A percentile compares a stretch with the other conserved stretches of the same genome.
These are phyloP conservation scores for Leucoraja ocellata DNA, from an alignment of 2,797 vertebrate species.

Conservation along the genomic window DNA sequence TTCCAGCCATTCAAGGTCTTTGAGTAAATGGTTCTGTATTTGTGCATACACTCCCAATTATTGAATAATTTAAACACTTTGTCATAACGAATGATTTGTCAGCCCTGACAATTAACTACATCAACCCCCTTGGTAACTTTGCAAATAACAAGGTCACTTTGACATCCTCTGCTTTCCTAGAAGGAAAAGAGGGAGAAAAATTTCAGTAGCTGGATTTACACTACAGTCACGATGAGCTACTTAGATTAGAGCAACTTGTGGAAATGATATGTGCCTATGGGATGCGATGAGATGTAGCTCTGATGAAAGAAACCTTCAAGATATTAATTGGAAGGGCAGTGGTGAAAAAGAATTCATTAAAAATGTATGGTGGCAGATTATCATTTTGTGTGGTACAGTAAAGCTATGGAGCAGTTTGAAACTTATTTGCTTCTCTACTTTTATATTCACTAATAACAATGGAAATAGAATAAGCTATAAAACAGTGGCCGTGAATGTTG, in stretches of 20 bases:
- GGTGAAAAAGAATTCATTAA: not conserved
- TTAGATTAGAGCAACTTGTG: not conserved
- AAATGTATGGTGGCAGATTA: not conserved
- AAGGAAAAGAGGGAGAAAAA: not conserved
- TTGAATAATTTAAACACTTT: not conserved
- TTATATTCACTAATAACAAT: not conserved
- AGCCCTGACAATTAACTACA: not conserved
- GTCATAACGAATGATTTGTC: not conserved
- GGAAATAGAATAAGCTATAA: not conserved
- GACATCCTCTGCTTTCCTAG: not conserved
- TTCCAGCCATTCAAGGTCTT: not conserved
- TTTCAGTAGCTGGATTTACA: constrained; percentile 13
- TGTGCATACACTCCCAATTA: not conserved
- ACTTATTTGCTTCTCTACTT: not conserved
- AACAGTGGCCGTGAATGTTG: too few species aligned
- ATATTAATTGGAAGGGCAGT: not conserved
- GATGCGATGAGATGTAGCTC: constrained; percentile 10
- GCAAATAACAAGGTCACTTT: constrained; percentile 27
- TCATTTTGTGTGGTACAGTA: not conserved
- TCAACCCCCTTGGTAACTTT: not conserved
- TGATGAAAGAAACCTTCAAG: not conserved
- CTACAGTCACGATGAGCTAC: not conserved
- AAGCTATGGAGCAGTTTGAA: not conserved
- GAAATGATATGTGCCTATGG: not conserved
- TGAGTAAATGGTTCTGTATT: not conserved